Conservation (phyloP, 2,888 invertebrate genomes). For the Epiblema foenella region DNA sequence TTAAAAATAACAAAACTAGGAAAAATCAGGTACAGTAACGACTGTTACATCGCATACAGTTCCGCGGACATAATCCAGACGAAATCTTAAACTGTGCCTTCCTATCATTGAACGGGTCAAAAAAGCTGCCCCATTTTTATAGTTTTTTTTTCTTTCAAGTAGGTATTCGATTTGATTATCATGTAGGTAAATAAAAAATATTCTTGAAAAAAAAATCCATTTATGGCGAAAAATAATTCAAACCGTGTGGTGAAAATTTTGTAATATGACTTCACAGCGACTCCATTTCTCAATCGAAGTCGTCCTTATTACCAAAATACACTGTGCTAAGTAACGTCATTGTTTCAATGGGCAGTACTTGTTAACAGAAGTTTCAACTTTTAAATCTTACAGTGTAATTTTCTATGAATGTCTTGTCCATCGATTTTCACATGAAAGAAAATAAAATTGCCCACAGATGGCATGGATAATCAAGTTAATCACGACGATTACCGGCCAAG, state of each 20-base stretch:
- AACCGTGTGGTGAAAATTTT: constrained; percentile 6
- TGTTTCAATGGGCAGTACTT: not conserved
- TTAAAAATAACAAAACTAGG: no score
- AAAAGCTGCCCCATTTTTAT: no score
- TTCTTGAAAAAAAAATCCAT: constrained; percentile 23
- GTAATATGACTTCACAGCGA: not conserved
- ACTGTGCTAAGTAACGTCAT: constrained; percentile 18
- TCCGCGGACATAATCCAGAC: no score
- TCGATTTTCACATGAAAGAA: constrained; percentile 16
- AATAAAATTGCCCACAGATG: constrained; percentile 14
- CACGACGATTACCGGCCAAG: not conserved
- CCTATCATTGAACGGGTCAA: no score
- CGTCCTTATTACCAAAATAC: constrained; percentile 9
- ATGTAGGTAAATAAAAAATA: no score
- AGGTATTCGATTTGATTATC: no score
- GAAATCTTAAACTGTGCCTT: no score
- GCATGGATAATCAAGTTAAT: constrained; percentile 15
- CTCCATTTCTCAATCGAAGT: constrained; percentile 8
- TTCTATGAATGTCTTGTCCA: not conserved
- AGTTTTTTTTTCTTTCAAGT: no score
- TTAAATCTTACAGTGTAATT: not conserved
- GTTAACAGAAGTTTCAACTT: no score
- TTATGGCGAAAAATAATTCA: constrained; percentile 14
- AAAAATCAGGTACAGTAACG: no score
- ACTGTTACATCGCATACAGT: no score